Percentiles rank a stretch among this genome's conserved stretches.
Evolutionary conservation across 2,113 vertebrate genomes (phyloP).

Genomic region (Chlamydotis undulata): DNA sequence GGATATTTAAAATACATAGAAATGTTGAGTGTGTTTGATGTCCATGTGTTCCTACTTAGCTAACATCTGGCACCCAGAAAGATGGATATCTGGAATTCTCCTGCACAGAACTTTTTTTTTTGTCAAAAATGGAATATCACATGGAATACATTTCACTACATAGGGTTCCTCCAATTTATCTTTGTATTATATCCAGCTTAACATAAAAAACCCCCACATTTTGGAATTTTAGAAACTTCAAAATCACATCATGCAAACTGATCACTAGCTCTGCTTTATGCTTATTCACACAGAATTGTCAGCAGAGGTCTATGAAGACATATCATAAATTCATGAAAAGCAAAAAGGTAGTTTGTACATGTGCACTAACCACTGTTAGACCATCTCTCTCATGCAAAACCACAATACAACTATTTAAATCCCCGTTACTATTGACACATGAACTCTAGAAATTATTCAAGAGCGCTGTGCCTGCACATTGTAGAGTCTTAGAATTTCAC

Average conservation of each 20-base stretch:
- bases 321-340: neutral
- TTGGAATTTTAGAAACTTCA: neutral
- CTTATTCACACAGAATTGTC: neutral
- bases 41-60: neutral
- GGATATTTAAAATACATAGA: neutral
- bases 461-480: neutral
- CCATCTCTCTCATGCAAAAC: neutral
- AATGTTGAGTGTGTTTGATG: neutral
- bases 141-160: neutral
- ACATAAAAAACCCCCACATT: neutral
- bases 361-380: neutral
- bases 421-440: neutral
- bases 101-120: neutral
- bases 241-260: neutral
- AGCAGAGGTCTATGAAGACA: neutral
- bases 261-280: neutral
- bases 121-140: neutral
- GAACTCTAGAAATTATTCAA: neutral
- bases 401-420: neutral
- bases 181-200: neutral
- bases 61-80: neutral
- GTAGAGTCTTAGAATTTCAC: neutral
- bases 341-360: neutral
- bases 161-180: neutral
- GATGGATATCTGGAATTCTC: neutral